Evolutionary conservation across 2,888 invertebrate species (phyloP).

Genomic region (Brachyopa scutellaris): DNA sequence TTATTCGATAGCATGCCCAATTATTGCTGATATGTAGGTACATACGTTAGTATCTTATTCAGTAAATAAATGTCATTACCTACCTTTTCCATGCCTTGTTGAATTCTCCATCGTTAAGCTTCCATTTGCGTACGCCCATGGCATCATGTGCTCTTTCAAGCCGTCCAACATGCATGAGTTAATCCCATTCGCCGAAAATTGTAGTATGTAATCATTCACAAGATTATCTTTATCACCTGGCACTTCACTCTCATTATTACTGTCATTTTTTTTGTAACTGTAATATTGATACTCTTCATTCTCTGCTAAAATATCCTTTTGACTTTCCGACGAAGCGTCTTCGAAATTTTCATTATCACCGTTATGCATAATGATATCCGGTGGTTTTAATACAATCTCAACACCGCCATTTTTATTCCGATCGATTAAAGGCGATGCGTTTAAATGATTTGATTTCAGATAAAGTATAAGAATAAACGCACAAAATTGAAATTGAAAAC

Average conservation of each 20-base stretch:
- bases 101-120: slow-evolving; percentile 53
- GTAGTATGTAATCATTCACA: slow-evolving; percentile 38
- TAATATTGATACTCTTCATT: slow-evolving; percentile 25
- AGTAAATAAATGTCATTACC: too few relatives aligned
- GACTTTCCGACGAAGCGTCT: too few relatives aligned
- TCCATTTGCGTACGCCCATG: slow-evolving; percentile 78
- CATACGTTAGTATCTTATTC: too few relatives aligned
- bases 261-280: slow-evolving; percentile 13
- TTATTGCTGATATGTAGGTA: too few relatives aligned
- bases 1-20: neutral
- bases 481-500: slow-evolving; percentile 10
- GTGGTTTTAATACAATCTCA: neutral
- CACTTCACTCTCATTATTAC: too few relatives aligned
- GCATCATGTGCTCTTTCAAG: slow-evolving; percentile 75
- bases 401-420: slow-evolving; percentile 23
- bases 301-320: slow-evolving; percentile 23
- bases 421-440: slow-evolving; percentile 57
- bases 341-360: slow-evolving; percentile 28
- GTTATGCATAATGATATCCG: slow-evolving; percentile 6
- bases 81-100: neutral
- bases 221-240: neutral
- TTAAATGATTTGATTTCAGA: slow-evolving; percentile 59
- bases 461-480: slow-evolving; percentile 64
- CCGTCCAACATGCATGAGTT: slow-evolving; percentile 76
- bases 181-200: slow-evolving; percentile 34